These are phyloP conservation scores for Sphenodon punctatus DNA, from an alignment of 2,797 vertebrate genomes.

Conservation along the genomic window DNA sequence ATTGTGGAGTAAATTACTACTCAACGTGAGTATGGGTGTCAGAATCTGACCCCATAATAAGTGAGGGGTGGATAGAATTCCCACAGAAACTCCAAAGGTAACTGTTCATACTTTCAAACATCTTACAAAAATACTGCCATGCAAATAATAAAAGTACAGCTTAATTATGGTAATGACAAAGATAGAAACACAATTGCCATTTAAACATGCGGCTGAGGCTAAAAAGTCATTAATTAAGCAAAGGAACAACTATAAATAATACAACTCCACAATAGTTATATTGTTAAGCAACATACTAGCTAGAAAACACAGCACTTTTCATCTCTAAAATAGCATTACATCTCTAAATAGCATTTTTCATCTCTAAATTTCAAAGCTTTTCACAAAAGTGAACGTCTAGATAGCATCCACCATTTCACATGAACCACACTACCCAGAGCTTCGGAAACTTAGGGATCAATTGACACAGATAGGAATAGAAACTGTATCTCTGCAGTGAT, in stretches of 20 bases:
- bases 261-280: not conserved
- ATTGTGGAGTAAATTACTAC: not conserved
- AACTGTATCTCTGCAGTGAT: too few relatives aligned
- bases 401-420: not conserved
- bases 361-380: not conserved
- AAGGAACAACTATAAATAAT: not conserved
- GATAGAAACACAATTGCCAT: not conserved
- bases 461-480: not conserved
- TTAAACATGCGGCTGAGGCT: not conserved
- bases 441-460: not conserved
- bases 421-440: not conserved
- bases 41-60: not conserved
- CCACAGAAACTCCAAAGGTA: not conserved
- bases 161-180: conserved; percentile 1
- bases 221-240: not conserved
- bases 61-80: conserved; percentile 6
- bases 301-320: too few relatives aligned
- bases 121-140: not conserved
- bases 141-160: conserved; percentile 8
- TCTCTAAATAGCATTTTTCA: not conserved
- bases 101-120: conserved; percentile 7
- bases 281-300: not conserved
- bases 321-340: conserved; percentile 2
- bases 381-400: not conserved
- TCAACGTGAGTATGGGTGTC: not conserved